These are phyloP conservation scores for Salpingus planirostris DNA, from an alignment of 2,888 invertebrate genomes.

Conservation along the genomic window DNA sequence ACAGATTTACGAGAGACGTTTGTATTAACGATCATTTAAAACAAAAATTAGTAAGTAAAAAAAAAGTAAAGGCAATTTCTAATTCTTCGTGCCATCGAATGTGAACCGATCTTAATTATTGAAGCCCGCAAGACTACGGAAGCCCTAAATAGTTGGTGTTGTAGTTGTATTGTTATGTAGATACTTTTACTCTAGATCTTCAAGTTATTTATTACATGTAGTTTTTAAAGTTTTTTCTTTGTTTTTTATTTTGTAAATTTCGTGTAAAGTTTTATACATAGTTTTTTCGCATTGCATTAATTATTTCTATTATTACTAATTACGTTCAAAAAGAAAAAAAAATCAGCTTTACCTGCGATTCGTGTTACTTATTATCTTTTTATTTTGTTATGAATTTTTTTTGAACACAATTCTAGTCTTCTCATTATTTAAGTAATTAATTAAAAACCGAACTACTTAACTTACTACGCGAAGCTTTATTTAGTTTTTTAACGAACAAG, in stretches of 20 bases:
- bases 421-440: conserved; percentile 5
- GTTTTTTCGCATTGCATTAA: conserved; percentile 29
- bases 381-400: no score
- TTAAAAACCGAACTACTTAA: no score
- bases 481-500: no score
- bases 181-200: conserved; percentile 35
- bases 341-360: conserved; percentile 10
- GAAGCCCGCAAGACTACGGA: conserved; percentile 34
- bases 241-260: conserved; percentile 35
- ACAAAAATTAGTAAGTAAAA: no score
- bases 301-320: no score
- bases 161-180: conserved; percentile 44
- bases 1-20: conserved; percentile 5
- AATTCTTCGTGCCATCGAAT: conserved; percentile 37
- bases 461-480: no score
- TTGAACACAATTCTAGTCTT: conserved; percentile 13
- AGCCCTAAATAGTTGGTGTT: conserved; percentile 40
- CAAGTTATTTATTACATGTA: conserved; percentile 37
- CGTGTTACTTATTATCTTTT: conserved; percentile 6
- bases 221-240: conserved; percentile 25
- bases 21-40: no score
- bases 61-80: no score
- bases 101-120: conserved; percentile 21
- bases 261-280: conserved; percentile 33
- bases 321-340: no score